phyloP scores from a whole-genome alignment of 2,797 vertebrate species.

The Heliangelus exortis region DNA sequence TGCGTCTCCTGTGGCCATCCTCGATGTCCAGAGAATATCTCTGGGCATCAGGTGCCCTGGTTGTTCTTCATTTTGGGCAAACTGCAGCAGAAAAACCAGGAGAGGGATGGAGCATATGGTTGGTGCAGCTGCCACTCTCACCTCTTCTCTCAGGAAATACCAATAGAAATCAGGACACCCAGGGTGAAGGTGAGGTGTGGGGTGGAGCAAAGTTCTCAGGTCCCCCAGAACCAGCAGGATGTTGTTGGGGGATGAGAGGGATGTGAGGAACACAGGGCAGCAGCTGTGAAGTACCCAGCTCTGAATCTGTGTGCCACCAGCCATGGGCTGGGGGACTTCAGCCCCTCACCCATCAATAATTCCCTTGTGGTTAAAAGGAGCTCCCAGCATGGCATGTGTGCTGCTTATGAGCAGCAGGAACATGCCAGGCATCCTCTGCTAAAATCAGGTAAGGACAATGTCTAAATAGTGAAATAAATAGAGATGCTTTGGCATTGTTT shows the following conservation, averaged over 20 bases:
- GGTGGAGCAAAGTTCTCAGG: background rate
- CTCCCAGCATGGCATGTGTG: fast-evolving
- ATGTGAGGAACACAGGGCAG: background rate
- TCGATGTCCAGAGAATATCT: background rate
- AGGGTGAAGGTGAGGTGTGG: background rate
- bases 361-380: background rate
- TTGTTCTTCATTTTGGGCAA: background rate
- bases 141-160: background rate
- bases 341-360: fast-evolving
- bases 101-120: background rate
- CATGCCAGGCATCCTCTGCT: background rate
- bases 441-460: background rate
- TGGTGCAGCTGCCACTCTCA: too few relatives aligned
- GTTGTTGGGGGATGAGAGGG: fast-evolving
- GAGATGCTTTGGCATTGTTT: background rate
- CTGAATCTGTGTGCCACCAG: background rate
- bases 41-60: background rate
- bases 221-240: background rate
- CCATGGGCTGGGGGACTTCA: fast-evolving
- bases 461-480: background rate
- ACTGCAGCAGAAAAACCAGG: background rate
- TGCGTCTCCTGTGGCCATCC: fast-evolving
- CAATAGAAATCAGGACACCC: background rate
- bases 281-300: background rate
- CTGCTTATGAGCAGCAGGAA: background rate